Base-by-base conservation (phyloP, 1,140 invertebrate species). In the Drosophila simulans region DNA sequence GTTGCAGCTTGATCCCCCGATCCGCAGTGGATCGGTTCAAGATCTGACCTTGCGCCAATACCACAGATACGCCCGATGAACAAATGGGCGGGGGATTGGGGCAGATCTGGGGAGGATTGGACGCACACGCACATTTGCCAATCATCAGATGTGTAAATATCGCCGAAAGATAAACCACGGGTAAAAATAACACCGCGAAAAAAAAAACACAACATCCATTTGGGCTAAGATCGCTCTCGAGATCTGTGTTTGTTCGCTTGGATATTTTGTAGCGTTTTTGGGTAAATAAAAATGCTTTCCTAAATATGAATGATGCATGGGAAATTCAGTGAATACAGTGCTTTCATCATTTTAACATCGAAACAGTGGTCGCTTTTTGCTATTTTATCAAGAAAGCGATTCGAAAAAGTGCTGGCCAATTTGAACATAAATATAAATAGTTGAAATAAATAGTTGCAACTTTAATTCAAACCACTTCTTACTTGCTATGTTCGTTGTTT, bases 201-300 rank as follows among this genome's bases (percentile, higher is more conserved):
- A 49, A 48, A 43, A 15, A 31, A 2, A 7, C 13, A 45, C 25
- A 42, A 56, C 60, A 52, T 34, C 52, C 34, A 74, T 37, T 31
- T 48, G n/a, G 20, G 22, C 20, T 39, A n/a, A 51, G 49, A 63
- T 37, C 39, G 39, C 40, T 25, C 42, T 31, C 42, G n/a, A n/a
- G 42, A 42, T 54, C 55, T 31, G 8, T 35, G 15, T 34, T 15
- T 12, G 42, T 22, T 64, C 22, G 35, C 39, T 37, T 8, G 40
- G 48, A 42, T 37, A 15, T 57, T 35, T 42, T 75, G 49, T 68
- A 57, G 60, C 46, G 53, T 4, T 49, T 70, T 60, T 60, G 64
- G 58, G 66, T 73, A 65, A 62, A 73, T 79, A 72, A 78, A 78
- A 78, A 72, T 60, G 75, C 54, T 78, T 78, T 78, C 46, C 58